Percentiles rank a stretch among this genome's conserved stretches.
phyloP scores from a whole-genome alignment of 2,888 invertebrate species.

The Epirrhoe alternata region DNA sequence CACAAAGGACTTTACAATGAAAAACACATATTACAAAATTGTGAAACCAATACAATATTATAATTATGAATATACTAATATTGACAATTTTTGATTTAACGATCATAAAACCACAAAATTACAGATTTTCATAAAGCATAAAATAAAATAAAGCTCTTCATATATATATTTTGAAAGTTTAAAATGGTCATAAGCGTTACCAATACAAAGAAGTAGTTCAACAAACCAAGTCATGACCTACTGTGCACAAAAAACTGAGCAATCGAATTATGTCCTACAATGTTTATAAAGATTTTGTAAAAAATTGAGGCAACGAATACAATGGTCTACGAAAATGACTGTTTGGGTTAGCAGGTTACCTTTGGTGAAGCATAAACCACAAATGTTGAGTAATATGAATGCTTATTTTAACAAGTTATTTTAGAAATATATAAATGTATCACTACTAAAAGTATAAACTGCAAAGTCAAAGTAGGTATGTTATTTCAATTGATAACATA shows the following conservation, averaged over 20 bases:
- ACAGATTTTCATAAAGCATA: not conserved
- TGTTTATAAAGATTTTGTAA: conserved; percentile 52
- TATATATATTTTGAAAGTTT: not conserved
- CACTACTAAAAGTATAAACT: too few species aligned
- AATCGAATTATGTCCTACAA: conserved; percentile 49
- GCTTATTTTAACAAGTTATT: too few species aligned
- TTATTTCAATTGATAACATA: not conserved
- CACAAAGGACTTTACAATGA: too few species aligned
- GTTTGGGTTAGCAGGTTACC: conserved; percentile 71
- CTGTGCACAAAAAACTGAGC: conserved; percentile 35
- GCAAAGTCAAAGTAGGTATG: too few species aligned
- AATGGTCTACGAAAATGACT: conserved; percentile 53
- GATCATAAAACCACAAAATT: too few species aligned
- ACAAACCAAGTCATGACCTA: conserved; percentile 52
- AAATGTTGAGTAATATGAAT: too few species aligned
- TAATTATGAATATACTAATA: too few species aligned
- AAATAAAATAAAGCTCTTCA: not conserved
- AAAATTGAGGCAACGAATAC: conserved; percentile 70
- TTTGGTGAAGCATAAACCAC: conserved; percentile 24
- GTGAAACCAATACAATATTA: too few species aligned
- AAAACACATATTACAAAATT: too few species aligned
- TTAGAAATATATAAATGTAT: too few species aligned
- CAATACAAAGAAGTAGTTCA: conserved; percentile 36
- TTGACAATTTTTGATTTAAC: too few species aligned
- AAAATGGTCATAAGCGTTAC: conserved; percentile 11